Conservation (phyloP, 2,797 vertebrate genomes). For the Pelodytes ibericus region DNA sequence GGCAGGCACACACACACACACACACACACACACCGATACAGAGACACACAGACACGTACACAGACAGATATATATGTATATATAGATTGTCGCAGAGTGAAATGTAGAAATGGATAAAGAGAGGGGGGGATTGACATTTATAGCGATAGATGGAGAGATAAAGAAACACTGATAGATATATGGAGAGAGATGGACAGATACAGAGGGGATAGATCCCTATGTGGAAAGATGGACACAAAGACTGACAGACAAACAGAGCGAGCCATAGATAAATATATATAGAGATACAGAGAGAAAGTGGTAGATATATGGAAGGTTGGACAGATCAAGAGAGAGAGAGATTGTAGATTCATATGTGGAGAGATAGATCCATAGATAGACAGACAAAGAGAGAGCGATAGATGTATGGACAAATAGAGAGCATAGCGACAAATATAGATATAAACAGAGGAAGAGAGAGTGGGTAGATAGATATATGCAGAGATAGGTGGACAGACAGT, state of each 20-base stretch:
- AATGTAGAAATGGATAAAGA: not conserved
- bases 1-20: no score
- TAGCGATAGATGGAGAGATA: not conserved
- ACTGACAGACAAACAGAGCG: not conserved
- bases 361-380: no score
- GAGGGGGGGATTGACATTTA: not conserved
- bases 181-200: not conserved
- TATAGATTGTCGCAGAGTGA: not conserved
- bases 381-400: no score
- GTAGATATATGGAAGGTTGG: not conserved
- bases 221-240: not conserved
- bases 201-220: not conserved
- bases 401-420: no score
- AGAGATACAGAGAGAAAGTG: not conserved
- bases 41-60: not conserved
- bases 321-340: not conserved
- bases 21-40: not conserved
- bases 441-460: no score
- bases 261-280: not conserved
- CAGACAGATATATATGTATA: not conserved
- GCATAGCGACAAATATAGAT: no score
- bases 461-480: not conserved
- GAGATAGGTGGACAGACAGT: no score
- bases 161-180: not conserved
- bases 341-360: no score